Conservation (phyloP, 37 sponge, comb jelly and placozoan genomes). For the Chondrosia reniformis region DNA sequence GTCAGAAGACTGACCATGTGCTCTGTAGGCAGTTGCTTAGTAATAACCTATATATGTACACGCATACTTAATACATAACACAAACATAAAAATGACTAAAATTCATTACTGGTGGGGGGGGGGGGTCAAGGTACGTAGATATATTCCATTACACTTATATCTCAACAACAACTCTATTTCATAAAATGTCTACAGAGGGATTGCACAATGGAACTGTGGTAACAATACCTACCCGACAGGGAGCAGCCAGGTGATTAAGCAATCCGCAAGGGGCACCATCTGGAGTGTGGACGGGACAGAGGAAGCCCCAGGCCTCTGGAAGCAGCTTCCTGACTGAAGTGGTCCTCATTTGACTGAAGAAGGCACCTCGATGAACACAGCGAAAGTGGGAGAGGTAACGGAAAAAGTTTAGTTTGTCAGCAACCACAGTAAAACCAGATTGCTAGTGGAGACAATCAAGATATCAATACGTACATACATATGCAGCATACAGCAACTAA, state of each 20-base stretch:
- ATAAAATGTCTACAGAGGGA: no score
- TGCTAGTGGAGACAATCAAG: constrained; percentile 26
- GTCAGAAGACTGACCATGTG: constrained; percentile 45
- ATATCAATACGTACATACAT: neutral
- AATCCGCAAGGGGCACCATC: constrained; percentile 98
- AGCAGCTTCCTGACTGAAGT: constrained; percentile 91
- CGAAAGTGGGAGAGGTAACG: constrained; percentile 96
- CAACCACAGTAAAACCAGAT: constrained; percentile 89
- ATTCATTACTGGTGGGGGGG: neutral
- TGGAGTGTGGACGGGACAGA: constrained; percentile 99
- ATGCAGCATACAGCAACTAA: no score
- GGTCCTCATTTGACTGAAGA: constrained; percentile 93
- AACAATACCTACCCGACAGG: constrained; percentile 49
- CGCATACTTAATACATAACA: no score
- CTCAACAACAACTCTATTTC: no score
- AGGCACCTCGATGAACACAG: constrained; percentile 94
- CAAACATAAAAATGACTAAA: no score
- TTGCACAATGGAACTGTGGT: no score
- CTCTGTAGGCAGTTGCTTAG: no score
- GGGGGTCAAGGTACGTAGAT: neutral
- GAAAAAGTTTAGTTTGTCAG: constrained; percentile 94
- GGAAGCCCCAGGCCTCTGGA: constrained; percentile 97
- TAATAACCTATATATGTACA: no score
- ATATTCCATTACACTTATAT: no score
- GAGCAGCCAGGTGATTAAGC: constrained; percentile 88